A percentile compares a stretch with the other conserved stretches of the same genome.
These are phyloP conservation scores for Spermophilus dauricus DNA, from an alignment of 2,113 vertebrate species.

Conservation along the genomic window DNA sequence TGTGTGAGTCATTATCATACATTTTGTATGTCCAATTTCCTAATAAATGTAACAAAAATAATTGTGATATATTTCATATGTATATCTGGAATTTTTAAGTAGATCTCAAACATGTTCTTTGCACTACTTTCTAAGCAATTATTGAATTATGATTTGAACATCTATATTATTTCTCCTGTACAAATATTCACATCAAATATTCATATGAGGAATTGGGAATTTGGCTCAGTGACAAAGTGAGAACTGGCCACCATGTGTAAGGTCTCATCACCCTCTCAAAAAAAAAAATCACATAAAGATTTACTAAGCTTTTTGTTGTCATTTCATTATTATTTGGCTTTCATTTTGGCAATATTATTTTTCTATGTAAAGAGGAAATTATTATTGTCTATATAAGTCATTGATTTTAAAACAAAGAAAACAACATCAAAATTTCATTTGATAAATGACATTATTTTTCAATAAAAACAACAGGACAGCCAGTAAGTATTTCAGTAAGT, in stretches of 20 bases:
- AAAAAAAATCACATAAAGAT: neutral
- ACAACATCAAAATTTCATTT: neutral
- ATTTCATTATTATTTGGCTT: neutral
- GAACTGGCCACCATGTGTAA: no score
- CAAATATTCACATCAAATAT: neutral
- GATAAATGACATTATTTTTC: neutral
- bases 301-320: neutral
- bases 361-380: neutral
- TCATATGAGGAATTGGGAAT: no score
- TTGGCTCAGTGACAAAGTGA: no score
- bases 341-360: neutral
- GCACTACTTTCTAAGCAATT: neutral
- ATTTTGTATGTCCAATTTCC: neutral
- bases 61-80: neutral
- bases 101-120: neutral
- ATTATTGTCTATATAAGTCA: neutral
- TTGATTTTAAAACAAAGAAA: neutral
- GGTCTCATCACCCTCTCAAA: no score
- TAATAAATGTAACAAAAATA: neutral
- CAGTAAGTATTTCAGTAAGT: neutral
- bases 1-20: neutral
- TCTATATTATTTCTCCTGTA: neutral
- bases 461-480: neutral
- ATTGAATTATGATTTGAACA: conserved; percentile 22
- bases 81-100: neutral